A percentile compares a stretch with the other conserved stretches of the same genome.
Evolutionary conservation across 2,888 invertebrate species (phyloP).

Genomic region (Dugesia japonica): DNA sequence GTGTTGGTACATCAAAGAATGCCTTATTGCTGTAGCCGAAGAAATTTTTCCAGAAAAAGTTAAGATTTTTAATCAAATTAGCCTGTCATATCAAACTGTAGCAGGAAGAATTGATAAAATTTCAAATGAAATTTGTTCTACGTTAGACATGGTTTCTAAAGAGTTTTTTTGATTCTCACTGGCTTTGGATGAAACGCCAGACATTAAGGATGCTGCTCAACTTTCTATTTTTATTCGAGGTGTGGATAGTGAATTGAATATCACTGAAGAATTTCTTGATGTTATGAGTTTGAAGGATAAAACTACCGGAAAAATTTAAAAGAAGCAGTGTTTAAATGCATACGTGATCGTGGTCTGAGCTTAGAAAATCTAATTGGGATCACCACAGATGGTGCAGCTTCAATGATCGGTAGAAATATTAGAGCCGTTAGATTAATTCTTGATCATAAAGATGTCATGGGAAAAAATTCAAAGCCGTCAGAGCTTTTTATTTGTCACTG

Average conservation of each 20-base stretch:
- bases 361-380: neutral
- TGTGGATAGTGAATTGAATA: neutral
- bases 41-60: no score
- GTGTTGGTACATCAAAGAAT: neutral
- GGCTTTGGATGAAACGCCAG: neutral
- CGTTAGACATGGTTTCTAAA: neutral
- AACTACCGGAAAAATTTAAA: neutral
- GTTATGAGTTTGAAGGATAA: neutral
- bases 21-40: neutral
- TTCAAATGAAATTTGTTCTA: neutral
- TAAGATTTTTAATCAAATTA: no score
- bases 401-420: neutral
- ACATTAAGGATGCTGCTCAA: neutral
- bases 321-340: neutral
- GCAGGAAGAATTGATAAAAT: neutral
- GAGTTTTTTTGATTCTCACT: neutral
- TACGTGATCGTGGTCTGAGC: neutral
- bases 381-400: neutral
- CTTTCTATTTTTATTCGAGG: slow-evolving; percentile 12
- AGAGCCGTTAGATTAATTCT: slow-evolving; percentile 4
- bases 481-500: neutral
- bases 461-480: neutral
- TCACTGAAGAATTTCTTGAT: neutral
- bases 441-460: neutral
- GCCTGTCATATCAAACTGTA: no score